Percentiles rank a stretch among this genome's conserved stretches.
Conservation (phyloP, 1,140 invertebrate species). For the Lerema accius region DNA sequence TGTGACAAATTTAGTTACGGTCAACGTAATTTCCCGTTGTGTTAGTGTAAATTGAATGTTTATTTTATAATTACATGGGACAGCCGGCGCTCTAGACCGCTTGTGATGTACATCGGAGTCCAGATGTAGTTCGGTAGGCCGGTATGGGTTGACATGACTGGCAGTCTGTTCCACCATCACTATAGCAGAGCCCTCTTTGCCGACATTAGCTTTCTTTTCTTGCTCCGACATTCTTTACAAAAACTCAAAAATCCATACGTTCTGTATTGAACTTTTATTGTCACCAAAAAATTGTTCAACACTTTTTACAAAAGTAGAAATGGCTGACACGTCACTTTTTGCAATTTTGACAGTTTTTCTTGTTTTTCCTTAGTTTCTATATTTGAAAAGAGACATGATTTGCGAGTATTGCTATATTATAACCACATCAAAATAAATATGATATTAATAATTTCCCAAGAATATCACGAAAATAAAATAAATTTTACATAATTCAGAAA, state of each 20-base stretch:
- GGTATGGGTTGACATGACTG: constrained; percentile 48
- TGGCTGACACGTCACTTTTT: constrained; percentile 67
- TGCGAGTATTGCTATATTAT: constrained; percentile 28
- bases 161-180: constrained; percentile 55
- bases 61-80: constrained; percentile 46
- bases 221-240: constrained; percentile 64
- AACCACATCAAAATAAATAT: not conserved
- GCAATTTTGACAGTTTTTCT: constrained; percentile 72
- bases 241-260: constrained; percentile 66
- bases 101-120: constrained; percentile 56
- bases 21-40: not conserved
- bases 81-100: constrained; percentile 52
- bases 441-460: not conserved
- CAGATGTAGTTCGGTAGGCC: constrained; percentile 51
- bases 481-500: not conserved
- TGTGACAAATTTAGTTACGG: not conserved
- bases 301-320: constrained; percentile 65
- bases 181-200: constrained; percentile 37
- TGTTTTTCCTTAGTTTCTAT: constrained; percentile 66
- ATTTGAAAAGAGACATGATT: constrained; percentile 55
- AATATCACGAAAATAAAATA: no score
- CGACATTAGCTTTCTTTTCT: constrained; percentile 54
- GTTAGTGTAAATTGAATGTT: not conserved
- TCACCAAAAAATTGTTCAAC: constrained; percentile 51
- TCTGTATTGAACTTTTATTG: constrained; percentile 51